Evolutionary conservation across 1,140 invertebrate genomes (phyloP).

Genomic region (Ostrea denselamellosa): DNA sequence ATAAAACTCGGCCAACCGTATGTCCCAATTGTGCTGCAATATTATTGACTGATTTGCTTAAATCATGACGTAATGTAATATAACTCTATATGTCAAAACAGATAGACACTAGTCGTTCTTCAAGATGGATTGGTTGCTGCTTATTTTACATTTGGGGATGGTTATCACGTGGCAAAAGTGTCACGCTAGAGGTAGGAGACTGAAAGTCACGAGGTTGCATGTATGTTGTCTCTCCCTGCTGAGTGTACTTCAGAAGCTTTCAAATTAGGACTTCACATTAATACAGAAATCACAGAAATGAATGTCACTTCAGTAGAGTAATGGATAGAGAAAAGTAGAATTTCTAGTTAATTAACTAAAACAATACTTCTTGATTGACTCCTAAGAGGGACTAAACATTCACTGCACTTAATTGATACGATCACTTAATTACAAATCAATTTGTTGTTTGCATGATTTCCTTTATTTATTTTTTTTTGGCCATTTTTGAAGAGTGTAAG

Average conservation of each 20-base stretch:
- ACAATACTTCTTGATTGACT: not conserved
- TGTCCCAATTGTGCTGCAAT: not conserved
- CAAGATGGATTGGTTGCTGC: conserved; percentile 34
- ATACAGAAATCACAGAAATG: not conserved
- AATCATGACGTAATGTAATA: conserved; percentile 1
- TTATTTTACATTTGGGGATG: not conserved
- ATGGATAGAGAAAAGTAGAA: not conserved
- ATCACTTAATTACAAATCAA: not conserved
- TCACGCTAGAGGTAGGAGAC: conserved; percentile 13
- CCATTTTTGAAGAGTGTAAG: no score
- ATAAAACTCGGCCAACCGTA: not conserved
- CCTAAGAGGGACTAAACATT: not conserved
- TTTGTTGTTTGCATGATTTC: conserved; percentile 10
- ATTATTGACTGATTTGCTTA: not conserved
- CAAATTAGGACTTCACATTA: conserved; percentile 7
- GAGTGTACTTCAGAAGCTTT: conserved; percentile 8
- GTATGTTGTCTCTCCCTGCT: conserved; percentile 15
- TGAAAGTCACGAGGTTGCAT: not conserved
- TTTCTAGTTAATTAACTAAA: conserved; percentile 17
- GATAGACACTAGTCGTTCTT: conserved; percentile 14
- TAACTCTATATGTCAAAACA: conserved; percentile 38
- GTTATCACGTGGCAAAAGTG: conserved; percentile 20
- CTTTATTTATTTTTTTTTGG: no score
- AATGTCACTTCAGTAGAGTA: not conserved
- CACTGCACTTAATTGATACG: conserved; percentile 2